Evolutionary conservation across 1,140 invertebrate species (phyloP), one percentile per base, ranked within the genome.

Genomic region (Plectus sambesii): DNA sequence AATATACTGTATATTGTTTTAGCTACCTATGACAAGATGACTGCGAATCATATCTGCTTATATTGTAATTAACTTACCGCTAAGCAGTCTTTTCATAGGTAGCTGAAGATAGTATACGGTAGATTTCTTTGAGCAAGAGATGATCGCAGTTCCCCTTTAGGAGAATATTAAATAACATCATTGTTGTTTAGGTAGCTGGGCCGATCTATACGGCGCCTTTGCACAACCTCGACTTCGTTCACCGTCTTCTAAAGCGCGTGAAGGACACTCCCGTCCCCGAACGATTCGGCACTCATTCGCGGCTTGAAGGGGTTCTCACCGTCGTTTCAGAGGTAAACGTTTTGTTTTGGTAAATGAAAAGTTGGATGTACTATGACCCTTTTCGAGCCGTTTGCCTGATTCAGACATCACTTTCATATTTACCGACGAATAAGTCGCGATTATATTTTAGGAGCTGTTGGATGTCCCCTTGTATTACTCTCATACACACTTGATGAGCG

Each of bases 141-240:
- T n/a, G n/a, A n/a, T n/a, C n/a, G n/a, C n/a, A n/a, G n/a, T n/a
- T n/a, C n/a, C n/a, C n/a, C n/a, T n/a, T n/a, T n/a, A n/a, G n/a
- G n/a, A n/a, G n/a, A n/a, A n/a, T n/a, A n/a, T n/a, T n/a, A n/a
- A n/a, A n/a, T n/a, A n/a, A n/a, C n/a, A n/a, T n/a, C n/a, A n/a
- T n/a, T n/a, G n/a, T n/a, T n/a, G n/a, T n/a, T n/a, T n/a, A n/a
- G n/a, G n/a, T n/a, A 48, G 88, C 85, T 29, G 93, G 93, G 15
- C 93, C 93, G 0, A 82, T 98, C 51, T 99, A 90, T 87, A 78
- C 80, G 3, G 84, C 78, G 8, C 80, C 81, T 8, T 75, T 97
- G 26, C 87, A 96, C 68, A 76, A 87, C 62, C 67, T 72, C 45
- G 65, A 74, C 0, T 98, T 97, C 72, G 78, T 97, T 0, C 43